Evolutionary conservation across 2,797 vertebrate genomes (phyloP).

Genomic region (Vireo griseus): DNA sequence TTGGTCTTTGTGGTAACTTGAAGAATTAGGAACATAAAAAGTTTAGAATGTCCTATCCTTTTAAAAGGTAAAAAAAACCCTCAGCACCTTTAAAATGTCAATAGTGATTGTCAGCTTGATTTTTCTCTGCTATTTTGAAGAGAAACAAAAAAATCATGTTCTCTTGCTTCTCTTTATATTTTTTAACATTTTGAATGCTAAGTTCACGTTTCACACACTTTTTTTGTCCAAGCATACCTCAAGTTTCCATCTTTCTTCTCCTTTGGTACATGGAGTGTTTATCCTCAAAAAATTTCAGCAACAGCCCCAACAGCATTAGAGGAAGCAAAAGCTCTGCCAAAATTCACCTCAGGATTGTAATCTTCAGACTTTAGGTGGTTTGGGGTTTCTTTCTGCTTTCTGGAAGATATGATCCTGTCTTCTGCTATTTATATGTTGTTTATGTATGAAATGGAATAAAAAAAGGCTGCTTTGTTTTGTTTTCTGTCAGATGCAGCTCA

Average conservation of each 20-base stretch:
- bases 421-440: neutral
- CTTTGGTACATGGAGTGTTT: rapidly evolving
- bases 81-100: neutral
- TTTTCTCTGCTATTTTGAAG: neutral
- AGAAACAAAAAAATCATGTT: neutral
- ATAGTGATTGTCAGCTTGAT: rapidly evolving
- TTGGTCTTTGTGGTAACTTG: neutral
- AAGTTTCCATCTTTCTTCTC: neutral
- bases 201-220: neutral
- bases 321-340: neutral
- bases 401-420: neutral
- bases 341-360: neutral
- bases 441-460: neutral
- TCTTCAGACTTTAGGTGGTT: neutral
- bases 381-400: rapidly evolving
- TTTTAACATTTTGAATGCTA: neutral
- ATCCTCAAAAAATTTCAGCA: neutral
- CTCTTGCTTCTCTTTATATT: neutral
- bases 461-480: neutral
- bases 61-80: neutral
- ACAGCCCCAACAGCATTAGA: neutral
- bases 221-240: neutral
- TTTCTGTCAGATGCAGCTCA: neutral
- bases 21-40: neutral
- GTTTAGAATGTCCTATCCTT: neutral